phyloP scores from a whole-genome alignment of 1,140 invertebrate genomes.

The Tetramorium alpestre region DNA sequence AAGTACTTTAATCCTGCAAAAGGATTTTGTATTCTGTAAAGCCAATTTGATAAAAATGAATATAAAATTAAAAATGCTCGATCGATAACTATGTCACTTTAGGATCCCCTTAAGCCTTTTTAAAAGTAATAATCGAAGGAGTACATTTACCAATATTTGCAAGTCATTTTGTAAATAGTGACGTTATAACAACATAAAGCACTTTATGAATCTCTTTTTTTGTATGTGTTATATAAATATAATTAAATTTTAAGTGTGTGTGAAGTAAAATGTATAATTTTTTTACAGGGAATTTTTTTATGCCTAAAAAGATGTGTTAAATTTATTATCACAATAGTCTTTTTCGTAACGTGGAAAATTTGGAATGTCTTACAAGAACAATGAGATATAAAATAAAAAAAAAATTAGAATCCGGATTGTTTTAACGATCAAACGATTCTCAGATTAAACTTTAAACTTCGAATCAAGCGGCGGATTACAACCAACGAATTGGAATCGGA shows the following conservation, averaged over 20 bases:
- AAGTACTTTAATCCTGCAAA: too few species aligned
- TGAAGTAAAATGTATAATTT: background rate
- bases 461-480: background rate
- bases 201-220: slow-evolving; percentile 1
- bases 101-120: too few species aligned
- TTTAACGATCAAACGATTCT: background rate
- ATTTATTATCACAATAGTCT: background rate
- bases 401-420: background rate
- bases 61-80: too few species aligned
- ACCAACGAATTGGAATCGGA: slow-evolving; percentile 9
- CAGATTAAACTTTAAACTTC: slow-evolving; percentile 22
- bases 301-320: background rate
- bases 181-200: background rate
- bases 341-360: background rate
- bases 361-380: background rate
- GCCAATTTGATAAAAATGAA: too few species aligned
- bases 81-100: too few species aligned
- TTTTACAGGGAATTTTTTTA: background rate
- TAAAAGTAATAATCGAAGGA: background rate
- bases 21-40: too few species aligned
- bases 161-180: background rate
- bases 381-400: background rate
- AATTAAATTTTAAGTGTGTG: background rate
- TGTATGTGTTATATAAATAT: background rate
- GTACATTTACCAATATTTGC: background rate